Base-by-base conservation (phyloP, 1,140 invertebrate species). In the Leptonema lineaticorne region DNA sequence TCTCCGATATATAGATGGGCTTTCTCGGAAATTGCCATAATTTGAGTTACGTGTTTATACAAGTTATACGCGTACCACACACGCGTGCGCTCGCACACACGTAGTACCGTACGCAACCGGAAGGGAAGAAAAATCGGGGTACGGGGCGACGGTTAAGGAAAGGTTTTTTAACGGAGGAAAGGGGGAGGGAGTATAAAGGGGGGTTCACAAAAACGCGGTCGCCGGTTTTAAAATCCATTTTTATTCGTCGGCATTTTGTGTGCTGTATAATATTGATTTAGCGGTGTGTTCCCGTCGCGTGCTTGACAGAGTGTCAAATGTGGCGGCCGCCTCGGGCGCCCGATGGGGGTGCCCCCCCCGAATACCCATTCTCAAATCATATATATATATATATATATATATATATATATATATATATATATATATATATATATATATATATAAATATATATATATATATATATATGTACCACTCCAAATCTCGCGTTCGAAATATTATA, bases 291-390 rank as follows among this genome's bases (percentile, higher is more conserved):
- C 62, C 37, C 62, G 62, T 64, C 46, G 62, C 62, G 62, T 64
- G 62, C 62, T 64, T 64, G 62, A 64, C 62, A 64, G 62, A 64
- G 62, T 64, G 62, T 64, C 62, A 64, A 64, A 64, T 64, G 62
- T 64, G 33, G 33, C 62, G 33, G 29, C 45, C 24, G 62, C 45
- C 62, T 20, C 16, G 27, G 62, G 45, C 18, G 37, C 60, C 18
- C 59, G 16, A 14, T 33, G 59, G 30, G 33, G 22, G 33, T 46
- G 59, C 62, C 26, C 11, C 24, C 24, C 24, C 46, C 58, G 29
- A n/a, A n/a, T n/a, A n/a, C n/a, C n/a, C n/a, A n/a, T n/a, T n/a
- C n/a, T n/a, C n/a, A n/a, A n/a, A n/a, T n/a, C n/a, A n/a, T n/a
- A n/a, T n/a, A n/a, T n/a, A n/a, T n/a, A n/a, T n/a, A n/a, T n/a